Evolutionary conservation across 2,888 invertebrate species (phyloP).

Genomic region (Osmoderma eremita): DNA sequence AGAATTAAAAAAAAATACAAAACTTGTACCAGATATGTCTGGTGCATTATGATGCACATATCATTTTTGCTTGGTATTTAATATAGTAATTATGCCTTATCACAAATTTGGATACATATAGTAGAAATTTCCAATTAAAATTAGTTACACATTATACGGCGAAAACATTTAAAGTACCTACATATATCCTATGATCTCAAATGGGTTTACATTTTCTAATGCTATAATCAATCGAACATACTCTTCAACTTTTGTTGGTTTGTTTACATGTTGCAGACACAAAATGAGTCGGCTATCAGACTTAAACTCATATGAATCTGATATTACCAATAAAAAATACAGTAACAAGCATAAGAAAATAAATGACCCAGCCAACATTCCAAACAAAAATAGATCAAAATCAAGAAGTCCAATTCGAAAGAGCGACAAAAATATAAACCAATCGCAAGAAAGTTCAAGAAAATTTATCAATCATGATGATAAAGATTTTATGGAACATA

Average conservation of each 20-base stretch:
- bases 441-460: conserved; percentile 1
- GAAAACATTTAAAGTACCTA: no score
- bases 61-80: no score
- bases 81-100: no score
- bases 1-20: no score
- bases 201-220: no score
- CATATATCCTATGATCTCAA: no score
- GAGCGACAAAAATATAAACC: neutral
- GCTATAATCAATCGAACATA: no score
- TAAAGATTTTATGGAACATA: neutral
- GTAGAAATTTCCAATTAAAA: no score
- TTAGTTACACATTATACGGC: no score
- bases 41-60: no score
- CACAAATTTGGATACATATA: no score
- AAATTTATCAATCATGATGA: conserved; percentile 5
- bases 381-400: conserved; percentile 47
- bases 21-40: no score
- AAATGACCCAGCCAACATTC: neutral
- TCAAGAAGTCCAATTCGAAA: conserved; percentile 38
- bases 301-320: conserved; percentile 55
- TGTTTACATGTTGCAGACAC: conserved; percentile 18
- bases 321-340: neutral
- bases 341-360: neutral
- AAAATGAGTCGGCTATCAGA: conserved; percentile 64
- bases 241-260: neutral